Conservation (phyloP, 2,797 vertebrate genomes). For the Rhinophrynus dorsalis region DNA sequence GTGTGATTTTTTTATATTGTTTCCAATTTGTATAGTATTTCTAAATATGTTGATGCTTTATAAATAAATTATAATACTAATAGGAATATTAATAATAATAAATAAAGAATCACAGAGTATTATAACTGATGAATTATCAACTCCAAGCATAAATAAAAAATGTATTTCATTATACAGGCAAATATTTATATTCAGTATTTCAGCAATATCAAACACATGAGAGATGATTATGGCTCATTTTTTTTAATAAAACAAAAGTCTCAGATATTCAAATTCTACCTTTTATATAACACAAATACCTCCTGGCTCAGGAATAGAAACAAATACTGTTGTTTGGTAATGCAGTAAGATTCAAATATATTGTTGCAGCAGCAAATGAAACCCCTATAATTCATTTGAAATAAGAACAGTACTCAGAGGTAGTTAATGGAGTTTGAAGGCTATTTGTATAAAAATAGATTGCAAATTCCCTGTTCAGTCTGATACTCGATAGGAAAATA, state of each 20-base stretch:
- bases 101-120: too few relatives aligned
- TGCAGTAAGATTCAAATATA: constrained; percentile 19
- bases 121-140: too few relatives aligned
- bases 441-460: constrained; percentile 40
- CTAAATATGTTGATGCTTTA: too few relatives aligned
- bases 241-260: not conserved
- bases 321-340: not conserved
- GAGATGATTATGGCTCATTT: too few relatives aligned
- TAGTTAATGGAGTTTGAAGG: constrained; percentile 33
- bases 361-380: constrained; percentile 26
- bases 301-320: not conserved
- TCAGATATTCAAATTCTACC: not conserved
- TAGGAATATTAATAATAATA: too few relatives aligned
- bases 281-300: not conserved
- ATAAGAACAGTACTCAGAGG: constrained; percentile 13
- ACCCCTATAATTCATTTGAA: constrained; percentile 20
- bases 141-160: too few relatives aligned
- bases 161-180: too few relatives aligned
- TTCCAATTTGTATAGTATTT: too few relatives aligned
- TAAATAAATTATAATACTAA: too few relatives aligned
- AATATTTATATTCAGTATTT: too few relatives aligned
- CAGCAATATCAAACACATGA: too few relatives aligned
- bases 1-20: too few relatives aligned
- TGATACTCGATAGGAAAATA: constrained; percentile 4
- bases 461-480: not conserved